A percentile compares a stretch with the other conserved stretches of the same genome.
These are phyloP conservation scores for Cotesia chilonis DNA, from an alignment of 1,140 invertebrate species.

Conservation along the genomic window DNA sequence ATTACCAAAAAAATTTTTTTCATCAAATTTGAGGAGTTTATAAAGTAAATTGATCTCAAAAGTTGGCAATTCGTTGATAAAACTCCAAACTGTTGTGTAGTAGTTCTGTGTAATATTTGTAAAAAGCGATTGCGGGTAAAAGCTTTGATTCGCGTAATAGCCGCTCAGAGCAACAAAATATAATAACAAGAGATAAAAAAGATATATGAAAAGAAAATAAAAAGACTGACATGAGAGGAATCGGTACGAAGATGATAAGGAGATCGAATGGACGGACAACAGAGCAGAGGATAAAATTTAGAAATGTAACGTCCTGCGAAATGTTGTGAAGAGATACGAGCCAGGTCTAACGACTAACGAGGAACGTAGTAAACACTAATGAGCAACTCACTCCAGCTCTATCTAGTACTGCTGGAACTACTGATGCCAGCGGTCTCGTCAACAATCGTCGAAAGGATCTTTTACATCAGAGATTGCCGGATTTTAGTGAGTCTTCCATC, in stretches of 20 bases:
- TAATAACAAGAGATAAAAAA: too few relatives aligned
- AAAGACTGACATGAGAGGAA: too few relatives aligned
- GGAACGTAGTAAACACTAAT: conserved; percentile 10
- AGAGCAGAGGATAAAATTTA: neutral
- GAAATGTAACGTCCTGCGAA: neutral
- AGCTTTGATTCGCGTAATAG: neutral
- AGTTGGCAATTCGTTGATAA: too few relatives aligned
- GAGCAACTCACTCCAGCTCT: neutral
- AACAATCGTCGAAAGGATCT: neutral
- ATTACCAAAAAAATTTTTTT: too few relatives aligned
- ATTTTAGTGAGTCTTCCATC: conserved; percentile 3
- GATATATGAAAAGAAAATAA: too few relatives aligned
- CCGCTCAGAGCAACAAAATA: neutral
- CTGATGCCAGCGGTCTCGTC: neutral
- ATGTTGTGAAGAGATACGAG: neutral
- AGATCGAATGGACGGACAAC: neutral
- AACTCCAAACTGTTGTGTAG: too few relatives aligned
- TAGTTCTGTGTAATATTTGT: too few relatives aligned
- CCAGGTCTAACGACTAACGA: neutral
- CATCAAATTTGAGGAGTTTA: too few relatives aligned
- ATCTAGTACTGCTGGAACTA: neutral
- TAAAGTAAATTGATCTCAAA: too few relatives aligned
- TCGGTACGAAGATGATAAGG: neutral
- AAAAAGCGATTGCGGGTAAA: neutral
- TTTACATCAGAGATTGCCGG: neutral